Evolutionary conservation across 2,797 vertebrate genomes (phyloP), one percentile per base, ranked within the genome.

Genomic region (Poeciliopsis paucimaculata): DNA sequence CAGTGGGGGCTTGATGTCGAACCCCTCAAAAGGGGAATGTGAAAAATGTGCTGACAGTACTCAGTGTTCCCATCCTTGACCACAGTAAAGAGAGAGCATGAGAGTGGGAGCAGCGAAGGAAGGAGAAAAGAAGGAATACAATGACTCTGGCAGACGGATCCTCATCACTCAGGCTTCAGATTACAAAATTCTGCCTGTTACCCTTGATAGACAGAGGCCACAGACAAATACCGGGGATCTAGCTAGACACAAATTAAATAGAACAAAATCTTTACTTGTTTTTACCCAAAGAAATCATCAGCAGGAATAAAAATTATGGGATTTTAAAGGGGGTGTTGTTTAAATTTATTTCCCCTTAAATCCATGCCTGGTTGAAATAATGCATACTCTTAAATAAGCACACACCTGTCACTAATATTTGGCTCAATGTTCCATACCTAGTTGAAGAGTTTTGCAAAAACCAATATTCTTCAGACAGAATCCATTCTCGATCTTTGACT

Each of bases 41-140:
- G 82, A 94, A 94, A 93, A 94, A 94, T 94, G 91, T 93, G 91
- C 90, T 91, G 86, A 93, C 92, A 91, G 91, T 94, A 94, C 94
- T 93, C 90, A 71, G 90, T 92, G 93, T 94, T 94, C 93, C 82
- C 89, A 83, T 86, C 75, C 90, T 84, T 85, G 88, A 76, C 75
- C 16, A 75, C 90, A 43, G 41, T 77, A 78, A 74, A 84, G 82
- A 77, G 81, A 77, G 80, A 80, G 77, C 81, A 43, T 66, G 80
- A 80, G 86, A 77, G 76, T 45, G 77, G 55, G 81, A 66, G 74
- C 31, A 51, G 80, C 23, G 34, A 39, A 73, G 39, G 70, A 82
- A 45, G 73, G 84, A 31, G 75, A 73, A 78, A 79, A 68, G 71
- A 53, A 47, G 79, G 76, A 77, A 83, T 73, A 79, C 36, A 78